A percentile compares a stretch with the other conserved stretches of the same genome.
Conservation (phyloP, 2,888 invertebrate species). For the Synergus laeviventris region DNA sequence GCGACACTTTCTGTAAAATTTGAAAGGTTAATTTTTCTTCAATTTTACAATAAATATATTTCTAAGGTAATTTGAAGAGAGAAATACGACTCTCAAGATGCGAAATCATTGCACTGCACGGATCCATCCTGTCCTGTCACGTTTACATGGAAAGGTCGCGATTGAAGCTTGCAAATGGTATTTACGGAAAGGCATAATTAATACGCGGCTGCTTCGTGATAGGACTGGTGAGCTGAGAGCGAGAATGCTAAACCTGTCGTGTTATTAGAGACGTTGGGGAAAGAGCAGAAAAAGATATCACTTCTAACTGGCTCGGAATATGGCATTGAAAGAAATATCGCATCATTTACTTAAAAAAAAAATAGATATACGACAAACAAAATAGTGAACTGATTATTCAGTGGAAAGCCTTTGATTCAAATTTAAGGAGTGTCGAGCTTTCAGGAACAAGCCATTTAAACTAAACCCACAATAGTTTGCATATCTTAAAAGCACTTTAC, state of each 20-base stretch:
- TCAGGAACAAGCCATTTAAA: not conserved
- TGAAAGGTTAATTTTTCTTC: constrained; percentile 6
- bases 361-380: not conserved
- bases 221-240: not conserved
- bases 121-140: constrained; percentile 35
- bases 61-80: constrained; percentile 10
- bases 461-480: not conserved
- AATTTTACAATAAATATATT: not conserved
- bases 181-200: constrained; percentile 54
- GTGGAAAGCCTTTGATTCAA: too few relatives aligned
- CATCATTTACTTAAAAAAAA: not conserved
- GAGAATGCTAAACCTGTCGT: not conserved
- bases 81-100: constrained; percentile 31
- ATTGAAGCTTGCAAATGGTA: constrained; percentile 48
- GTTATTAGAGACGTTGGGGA: not conserved
- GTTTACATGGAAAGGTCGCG: constrained; percentile 47
- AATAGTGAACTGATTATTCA: not conserved
- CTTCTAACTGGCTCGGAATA: constrained; percentile 1
- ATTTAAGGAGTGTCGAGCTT: too few relatives aligned
- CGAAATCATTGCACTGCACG: constrained; percentile 33
- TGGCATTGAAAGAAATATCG: not conserved
- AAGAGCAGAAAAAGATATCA: constrained; percentile 5
- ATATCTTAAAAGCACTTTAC: not conserved
- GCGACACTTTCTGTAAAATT: not conserved
- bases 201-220: constrained; percentile 47